Evolutionary conservation across 1,140 invertebrate genomes (phyloP).

Genomic region (Drosophila virilis): DNA sequence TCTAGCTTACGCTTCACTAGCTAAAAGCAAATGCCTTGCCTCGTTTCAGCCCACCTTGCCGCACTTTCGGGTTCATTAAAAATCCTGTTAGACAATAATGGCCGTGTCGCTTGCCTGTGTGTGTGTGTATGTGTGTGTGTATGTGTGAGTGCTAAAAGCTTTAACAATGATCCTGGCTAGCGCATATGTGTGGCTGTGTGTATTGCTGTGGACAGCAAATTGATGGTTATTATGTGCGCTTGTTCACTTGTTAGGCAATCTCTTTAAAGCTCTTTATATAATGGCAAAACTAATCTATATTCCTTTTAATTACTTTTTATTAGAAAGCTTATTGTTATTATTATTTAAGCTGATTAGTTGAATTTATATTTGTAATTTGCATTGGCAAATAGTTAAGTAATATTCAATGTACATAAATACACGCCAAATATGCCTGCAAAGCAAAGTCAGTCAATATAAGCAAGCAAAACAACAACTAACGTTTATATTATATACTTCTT

Average conservation of each 20-base stretch:
- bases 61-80: conserved; percentile 59
- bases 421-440: too few species aligned
- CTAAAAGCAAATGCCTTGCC: conserved; percentile 35
- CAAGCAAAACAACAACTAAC: too few species aligned
- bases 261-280: neutral
- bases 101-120: conserved; percentile 13
- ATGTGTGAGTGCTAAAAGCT: neutral
- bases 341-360: neutral
- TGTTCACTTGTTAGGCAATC: conserved; percentile 1
- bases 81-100: conserved; percentile 57
- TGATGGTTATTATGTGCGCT: conserved; percentile 5
- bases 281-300: conserved; percentile 9
- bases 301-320: neutral
- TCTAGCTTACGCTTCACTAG: conserved; percentile 46
- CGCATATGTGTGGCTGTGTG: conserved; percentile 3
- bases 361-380: neutral
- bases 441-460: too few species aligned
- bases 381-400: too few species aligned
- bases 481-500: neutral
- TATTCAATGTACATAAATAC: too few species aligned
- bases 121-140: neutral
- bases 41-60: neutral
- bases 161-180: conserved; percentile 6
- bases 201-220: conserved; percentile 7
- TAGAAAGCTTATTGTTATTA: neutral